Percentiles rank a stretch among this genome's conserved stretches.
Evolutionary conservation across 2,888 invertebrate species (phyloP).

Genomic region (Rotaria sp.): DNA sequence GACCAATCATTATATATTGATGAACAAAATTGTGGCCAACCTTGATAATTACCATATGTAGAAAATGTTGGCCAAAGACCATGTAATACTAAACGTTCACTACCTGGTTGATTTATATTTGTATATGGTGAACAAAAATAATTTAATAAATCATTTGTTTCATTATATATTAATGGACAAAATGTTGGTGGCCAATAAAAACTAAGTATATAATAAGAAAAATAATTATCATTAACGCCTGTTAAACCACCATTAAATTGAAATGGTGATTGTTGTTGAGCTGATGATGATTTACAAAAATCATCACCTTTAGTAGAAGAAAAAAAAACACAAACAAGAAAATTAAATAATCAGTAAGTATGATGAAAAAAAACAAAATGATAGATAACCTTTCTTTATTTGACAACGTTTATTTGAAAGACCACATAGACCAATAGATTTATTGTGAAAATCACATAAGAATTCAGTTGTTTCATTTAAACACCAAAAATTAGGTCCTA

Average conservation of each 20-base stretch:
- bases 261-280: neutral
- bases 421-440: neutral
- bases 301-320: neutral
- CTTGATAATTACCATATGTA: neutral
- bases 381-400: neutral
- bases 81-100: neutral
- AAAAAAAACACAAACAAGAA: neutral
- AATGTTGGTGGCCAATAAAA: neutral
- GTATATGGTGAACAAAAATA: conserved; percentile 5
- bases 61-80: conserved; percentile 12
- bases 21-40: conserved; percentile 15
- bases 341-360: neutral
- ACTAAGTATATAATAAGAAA: neutral
- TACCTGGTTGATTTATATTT: neutral
- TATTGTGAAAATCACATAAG: neutral
- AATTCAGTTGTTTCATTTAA: neutral
- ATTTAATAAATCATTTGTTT: neutral
- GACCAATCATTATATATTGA: neutral
- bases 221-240: neutral
- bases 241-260: neutral
- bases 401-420: neutral
- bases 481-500: conserved; percentile 10
- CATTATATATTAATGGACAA: neutral
- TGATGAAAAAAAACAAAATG: too few relatives aligned
- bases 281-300: neutral